Evolutionary conservation across 2,113 vertebrate genomes (phyloP).

Genomic region (Chloropsis hardwickii): DNA sequence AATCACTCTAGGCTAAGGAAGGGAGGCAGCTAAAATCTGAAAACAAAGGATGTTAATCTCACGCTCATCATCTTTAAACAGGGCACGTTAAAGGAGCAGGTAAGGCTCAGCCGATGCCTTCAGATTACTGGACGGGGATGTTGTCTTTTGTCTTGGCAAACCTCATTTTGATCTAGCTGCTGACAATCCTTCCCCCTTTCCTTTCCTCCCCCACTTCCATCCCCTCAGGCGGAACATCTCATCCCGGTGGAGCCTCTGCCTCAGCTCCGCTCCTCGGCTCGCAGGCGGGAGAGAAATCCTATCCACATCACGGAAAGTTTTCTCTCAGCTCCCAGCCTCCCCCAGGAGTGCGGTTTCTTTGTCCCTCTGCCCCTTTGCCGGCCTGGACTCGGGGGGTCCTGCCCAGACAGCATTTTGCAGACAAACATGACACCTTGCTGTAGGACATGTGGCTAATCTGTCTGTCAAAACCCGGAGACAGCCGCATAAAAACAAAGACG

Average conservation of each 20-base stretch:
- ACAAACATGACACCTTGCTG: background rate
- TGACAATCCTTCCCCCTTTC: background rate
- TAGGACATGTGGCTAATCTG: background rate
- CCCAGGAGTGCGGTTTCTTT: background rate
- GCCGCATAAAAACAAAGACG: background rate
- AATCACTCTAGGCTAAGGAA: constrained; percentile 43
- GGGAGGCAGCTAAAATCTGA: constrained; percentile 12
- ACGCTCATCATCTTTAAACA: constrained; percentile 23
- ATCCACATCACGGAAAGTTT: background rate
- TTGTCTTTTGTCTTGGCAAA: constrained; percentile 22
- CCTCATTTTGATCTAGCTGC: constrained; percentile 13
- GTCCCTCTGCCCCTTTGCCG: background rate
- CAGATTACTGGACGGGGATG: background rate
- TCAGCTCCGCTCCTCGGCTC: background rate
- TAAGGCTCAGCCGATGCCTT: background rate
- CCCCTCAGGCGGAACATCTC: background rate
- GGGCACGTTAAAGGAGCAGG: background rate
- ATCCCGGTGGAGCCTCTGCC: background rate
- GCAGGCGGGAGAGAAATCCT: background rate
- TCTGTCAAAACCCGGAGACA: background rate
- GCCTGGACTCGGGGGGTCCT: background rate
- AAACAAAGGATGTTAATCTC: constrained; percentile 63
- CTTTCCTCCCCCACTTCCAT: background rate
- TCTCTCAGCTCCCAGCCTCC: background rate
- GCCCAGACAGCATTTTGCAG: background rate